Base-by-base conservation (phyloP, 1,140 invertebrate genomes). In the Teleogryllus occipitalis region DNA sequence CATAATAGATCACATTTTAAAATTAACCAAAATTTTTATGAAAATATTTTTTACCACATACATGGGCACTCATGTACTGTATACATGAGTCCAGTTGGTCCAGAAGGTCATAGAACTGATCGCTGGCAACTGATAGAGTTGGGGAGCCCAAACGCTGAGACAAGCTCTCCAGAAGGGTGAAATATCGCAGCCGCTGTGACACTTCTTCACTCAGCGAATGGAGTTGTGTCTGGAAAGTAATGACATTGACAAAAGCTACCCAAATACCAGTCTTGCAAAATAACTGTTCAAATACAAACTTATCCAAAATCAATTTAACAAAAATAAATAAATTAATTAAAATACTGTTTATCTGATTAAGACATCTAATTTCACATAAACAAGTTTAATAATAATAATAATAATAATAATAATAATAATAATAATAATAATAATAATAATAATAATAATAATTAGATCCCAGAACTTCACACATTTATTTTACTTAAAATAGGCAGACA, bases 71-170 rank as follows among this genome's bases (percentile, higher is more conserved):
- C 84, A 98, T 90, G 87, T 97, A 98, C 8, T 91, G 89, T 79
- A 98, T 92, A 82, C 95, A 96, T 47, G 93, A 91, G 86, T 98
- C 96, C 77, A 98, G 93, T 83, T 95, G 92, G 48, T 92, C 91
- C 14, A 98, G 86, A 79, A 96, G 89, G 77, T 91, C 89, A 78
- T 94, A 92, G 84, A 97, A 97, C 2, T 90, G 90, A 83, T 96
- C 95, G 86, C 92, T 96, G 78, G 92, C 93, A 0, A 95, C 92
- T 6, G 93, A 93, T 80, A 96, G 87, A 7, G 92, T 94, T 21
- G 93, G 90, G 65, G 93, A 94, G 83, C 91, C 92, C 10, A 96
- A 87, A 82, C 94, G 91, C 85, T 95, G 92, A 75, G 92, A 91
- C 76, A 97, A 90, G 81, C 91, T 88, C 82, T 96, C 93, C 49